phyloP scores from a whole-genome alignment of 2,888 invertebrate genomes.

The Tholera decimalis region DNA sequence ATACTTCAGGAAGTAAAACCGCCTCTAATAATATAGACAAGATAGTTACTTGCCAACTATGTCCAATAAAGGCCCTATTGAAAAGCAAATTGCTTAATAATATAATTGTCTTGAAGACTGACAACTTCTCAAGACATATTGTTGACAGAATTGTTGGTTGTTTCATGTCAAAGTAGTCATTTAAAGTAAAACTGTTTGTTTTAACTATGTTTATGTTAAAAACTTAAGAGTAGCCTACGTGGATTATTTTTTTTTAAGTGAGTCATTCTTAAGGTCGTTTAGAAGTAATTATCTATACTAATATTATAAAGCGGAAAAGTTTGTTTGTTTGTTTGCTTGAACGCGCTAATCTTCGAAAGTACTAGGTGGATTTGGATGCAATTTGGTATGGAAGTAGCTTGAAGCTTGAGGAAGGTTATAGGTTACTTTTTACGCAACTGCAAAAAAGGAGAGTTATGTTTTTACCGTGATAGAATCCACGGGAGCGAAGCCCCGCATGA shows the following conservation, averaged over 20 bases:
- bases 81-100: conserved; percentile 55
- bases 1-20: conserved; percentile 17
- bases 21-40: not conserved
- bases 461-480: too few species aligned
- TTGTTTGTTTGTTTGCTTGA: too few species aligned
- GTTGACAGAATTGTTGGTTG: conserved; percentile 9
- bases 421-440: too few species aligned
- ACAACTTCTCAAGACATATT: not conserved
- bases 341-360: too few species aligned
- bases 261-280: conserved; percentile 23
- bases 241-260: conserved; percentile 30
- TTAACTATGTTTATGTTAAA: conserved; percentile 24
- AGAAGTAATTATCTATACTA: conserved; percentile 5
- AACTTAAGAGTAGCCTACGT: not conserved
- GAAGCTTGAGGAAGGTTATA: too few species aligned
- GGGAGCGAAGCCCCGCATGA: too few species aligned
- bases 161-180: conserved; percentile 24
- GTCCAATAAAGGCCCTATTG: conserved; percentile 32
- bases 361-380: too few species aligned
- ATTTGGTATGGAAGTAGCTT: too few species aligned
- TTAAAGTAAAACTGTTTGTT: conserved; percentile 39
- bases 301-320: too few species aligned
- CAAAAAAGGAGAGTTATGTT: too few species aligned
- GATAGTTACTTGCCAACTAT: conserved; percentile 9
- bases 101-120: conserved; percentile 28